Percentiles rank a stretch among this genome's conserved stretches.
Evolutionary conservation across 37 sponge, comb jelly and placozoan genomes (phyloP).

Genomic region (Sycon ciliatum): DNA sequence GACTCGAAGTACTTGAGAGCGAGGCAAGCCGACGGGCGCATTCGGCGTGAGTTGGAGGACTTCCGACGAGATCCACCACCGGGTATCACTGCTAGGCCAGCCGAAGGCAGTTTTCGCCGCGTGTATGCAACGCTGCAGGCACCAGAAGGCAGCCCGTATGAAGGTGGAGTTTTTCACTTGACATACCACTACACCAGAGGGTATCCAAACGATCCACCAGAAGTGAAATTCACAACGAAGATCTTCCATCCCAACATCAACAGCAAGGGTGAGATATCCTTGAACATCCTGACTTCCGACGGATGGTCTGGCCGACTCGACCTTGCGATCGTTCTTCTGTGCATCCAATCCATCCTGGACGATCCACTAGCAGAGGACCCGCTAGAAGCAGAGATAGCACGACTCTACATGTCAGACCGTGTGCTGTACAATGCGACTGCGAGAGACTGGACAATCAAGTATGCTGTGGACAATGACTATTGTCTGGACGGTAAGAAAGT

Average conservation of each 20-base stretch:
- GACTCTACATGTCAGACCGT: constrained; percentile 76
- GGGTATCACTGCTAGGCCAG: constrained; percentile 94
- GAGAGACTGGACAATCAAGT: constrained; percentile 86
- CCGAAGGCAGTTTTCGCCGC: constrained; percentile 84
- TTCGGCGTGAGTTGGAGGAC: constrained; percentile 87
- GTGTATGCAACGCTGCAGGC: constrained; percentile 98
- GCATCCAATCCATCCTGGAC: constrained; percentile 78
- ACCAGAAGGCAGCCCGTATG: constrained; percentile 79
- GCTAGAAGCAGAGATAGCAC: constrained; percentile 86
- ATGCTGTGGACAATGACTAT: no score
- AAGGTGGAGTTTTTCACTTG: constrained; percentile 81
- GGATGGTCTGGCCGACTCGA: constrained; percentile 69
- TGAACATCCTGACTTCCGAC: constrained; percentile 89
- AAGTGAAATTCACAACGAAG: constrained; percentile 82
- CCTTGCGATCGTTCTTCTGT: constrained; percentile 66
- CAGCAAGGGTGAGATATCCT: constrained; percentile 92
- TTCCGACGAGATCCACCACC: constrained; percentile 91
- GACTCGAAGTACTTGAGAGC: no score
- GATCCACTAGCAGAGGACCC: constrained; percentile 95
- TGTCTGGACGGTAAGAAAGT: no score
- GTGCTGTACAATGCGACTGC: constrained; percentile 68
- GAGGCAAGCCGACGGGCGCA: no score
- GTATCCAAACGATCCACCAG: constrained; percentile 89
- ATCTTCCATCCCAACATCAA: constrained; percentile 95
- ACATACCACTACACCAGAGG: constrained; percentile 95